Conservation (phyloP, 2,888 invertebrate species). For the Gymnosoma rotundatum region DNA sequence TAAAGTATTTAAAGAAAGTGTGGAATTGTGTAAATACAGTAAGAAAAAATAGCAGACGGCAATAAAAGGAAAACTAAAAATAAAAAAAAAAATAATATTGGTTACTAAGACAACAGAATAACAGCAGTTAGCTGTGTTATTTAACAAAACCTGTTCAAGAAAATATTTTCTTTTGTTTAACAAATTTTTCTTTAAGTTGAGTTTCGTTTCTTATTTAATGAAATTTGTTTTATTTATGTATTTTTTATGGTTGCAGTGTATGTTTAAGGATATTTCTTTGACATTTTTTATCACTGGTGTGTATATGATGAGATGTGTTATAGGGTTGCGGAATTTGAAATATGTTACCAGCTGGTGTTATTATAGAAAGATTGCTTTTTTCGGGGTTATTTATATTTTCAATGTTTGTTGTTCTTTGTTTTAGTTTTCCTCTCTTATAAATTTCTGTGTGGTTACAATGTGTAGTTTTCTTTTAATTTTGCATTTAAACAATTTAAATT, state of each 20-base stretch:
- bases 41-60: not conserved
- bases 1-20: not conserved
- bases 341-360: constrained; percentile 58
- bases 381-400: constrained; percentile 21
- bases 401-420: not conserved
- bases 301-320: constrained; percentile 13
- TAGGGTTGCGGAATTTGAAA: not conserved
- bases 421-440: not conserved
- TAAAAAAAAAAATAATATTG: not conserved
- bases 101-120: constrained; percentile 24
- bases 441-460: not conserved
- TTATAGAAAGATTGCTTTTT: constrained; percentile 8
- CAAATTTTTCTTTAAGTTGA: not conserved
- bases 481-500: too few species aligned
- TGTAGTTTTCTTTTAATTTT: too few species aligned
- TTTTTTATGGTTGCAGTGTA: not conserved
- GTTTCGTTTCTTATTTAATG: not conserved
- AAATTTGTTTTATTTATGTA: not conserved
- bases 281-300: not conserved
- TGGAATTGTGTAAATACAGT: not conserved
- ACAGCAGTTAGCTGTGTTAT: not conserved
- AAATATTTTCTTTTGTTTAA: constrained; percentile 8
- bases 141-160: too few species aligned
- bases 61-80: not conserved
- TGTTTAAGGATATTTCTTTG: constrained; percentile 13